Conservation (phyloP, 1,140 invertebrate genomes). For the Campodea augens region DNA sequence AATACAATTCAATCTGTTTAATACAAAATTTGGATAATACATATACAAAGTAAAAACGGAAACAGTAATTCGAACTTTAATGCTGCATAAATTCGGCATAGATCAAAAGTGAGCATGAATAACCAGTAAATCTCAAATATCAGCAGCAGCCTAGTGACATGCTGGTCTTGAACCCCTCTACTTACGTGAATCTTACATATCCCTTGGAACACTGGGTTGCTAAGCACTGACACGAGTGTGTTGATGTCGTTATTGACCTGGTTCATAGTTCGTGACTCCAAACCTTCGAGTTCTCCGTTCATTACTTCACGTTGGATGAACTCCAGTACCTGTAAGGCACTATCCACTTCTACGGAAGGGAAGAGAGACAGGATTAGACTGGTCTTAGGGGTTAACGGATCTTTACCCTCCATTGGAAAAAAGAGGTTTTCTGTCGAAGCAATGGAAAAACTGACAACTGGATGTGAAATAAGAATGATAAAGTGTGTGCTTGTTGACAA, state of each 20-base stretch:
- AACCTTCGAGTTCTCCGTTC: constrained; percentile 47
- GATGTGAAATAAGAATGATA: too few relatives aligned
- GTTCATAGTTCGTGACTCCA: constrained; percentile 51
- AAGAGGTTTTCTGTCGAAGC: too few relatives aligned
- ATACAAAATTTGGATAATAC: too few relatives aligned
- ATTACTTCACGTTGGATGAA: constrained; percentile 54
- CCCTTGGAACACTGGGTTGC: constrained; percentile 79
- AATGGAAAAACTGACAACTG: too few relatives aligned
- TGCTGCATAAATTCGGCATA: neutral
- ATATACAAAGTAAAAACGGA: neutral
- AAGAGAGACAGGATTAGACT: too few relatives aligned
- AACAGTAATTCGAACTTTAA: neutral
- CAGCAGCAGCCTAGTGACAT: neutral
- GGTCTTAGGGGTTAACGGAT: too few relatives aligned
- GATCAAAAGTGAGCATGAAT: neutral
- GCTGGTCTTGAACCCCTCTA: constrained; percentile 10
- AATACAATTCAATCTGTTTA: too few relatives aligned
- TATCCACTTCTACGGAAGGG: too few relatives aligned
- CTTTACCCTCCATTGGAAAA: too few relatives aligned
- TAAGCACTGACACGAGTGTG: constrained; percentile 64
- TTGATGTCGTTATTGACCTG: constrained; percentile 67
- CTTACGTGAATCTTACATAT: constrained; percentile 64
- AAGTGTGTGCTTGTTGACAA: too few relatives aligned
- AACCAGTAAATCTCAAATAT: neutral
- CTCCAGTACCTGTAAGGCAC: constrained; percentile 56